These are phyloP conservation scores for Neodiprion virginianus DNA, from an alignment of 1,140 invertebrate species.

Conservation along the genomic window DNA sequence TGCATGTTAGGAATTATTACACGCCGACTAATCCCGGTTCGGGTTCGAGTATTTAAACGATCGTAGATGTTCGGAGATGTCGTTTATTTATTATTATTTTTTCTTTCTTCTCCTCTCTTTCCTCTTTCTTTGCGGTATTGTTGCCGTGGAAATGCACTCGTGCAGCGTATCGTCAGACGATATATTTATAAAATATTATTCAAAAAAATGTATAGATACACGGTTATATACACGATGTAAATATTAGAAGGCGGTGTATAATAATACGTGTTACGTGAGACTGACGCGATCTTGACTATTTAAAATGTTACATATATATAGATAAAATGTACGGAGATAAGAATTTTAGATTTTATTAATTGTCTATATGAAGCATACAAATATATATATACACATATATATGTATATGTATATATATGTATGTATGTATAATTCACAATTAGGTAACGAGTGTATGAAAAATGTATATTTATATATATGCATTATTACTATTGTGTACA, in stretches of 20 bases:
- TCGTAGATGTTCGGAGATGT: background rate
- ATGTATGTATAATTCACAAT: background rate
- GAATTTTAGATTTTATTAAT: background rate
- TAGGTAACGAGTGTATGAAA: background rate
- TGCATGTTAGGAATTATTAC: slow-evolving; percentile 56
- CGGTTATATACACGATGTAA: slow-evolving; percentile 34
- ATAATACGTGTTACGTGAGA: slow-evolving; percentile 31
- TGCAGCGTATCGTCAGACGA: too few relatives aligned
- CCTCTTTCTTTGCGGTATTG: background rate
- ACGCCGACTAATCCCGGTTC: slow-evolving; percentile 48
- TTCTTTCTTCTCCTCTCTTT: slow-evolving; percentile 5
- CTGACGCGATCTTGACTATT: slow-evolving; percentile 48
- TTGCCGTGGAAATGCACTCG: too few relatives aligned
- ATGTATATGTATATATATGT: background rate
- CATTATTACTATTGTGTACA: background rate
- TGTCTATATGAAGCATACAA: background rate
- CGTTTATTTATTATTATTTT: slow-evolving; percentile 7
- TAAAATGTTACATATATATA: slow-evolving; percentile 50
- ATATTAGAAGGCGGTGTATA: slow-evolving; percentile 25
- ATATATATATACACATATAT: background rate
- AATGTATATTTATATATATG: background rate
- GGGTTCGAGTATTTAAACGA: slow-evolving; percentile 47
- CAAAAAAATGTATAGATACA: slow-evolving; percentile 31
- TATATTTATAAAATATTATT: background rate
- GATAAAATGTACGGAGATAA: background rate